Evolutionary conservation across 1,140 invertebrate genomes (phyloP).

Genomic region (Octopus bimaculoides): DNA sequence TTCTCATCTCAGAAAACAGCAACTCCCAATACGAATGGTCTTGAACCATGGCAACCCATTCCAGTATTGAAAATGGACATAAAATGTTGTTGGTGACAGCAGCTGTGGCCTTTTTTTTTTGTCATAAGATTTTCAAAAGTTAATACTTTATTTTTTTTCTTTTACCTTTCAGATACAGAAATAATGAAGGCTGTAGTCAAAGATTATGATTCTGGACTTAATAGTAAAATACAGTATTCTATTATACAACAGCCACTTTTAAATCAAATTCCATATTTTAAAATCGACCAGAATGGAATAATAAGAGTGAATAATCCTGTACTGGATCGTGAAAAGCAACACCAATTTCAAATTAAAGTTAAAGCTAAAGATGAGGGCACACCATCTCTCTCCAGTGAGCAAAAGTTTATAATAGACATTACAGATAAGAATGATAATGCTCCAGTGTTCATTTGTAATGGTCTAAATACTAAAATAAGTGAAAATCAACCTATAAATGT

Average conservation of each 20-base stretch:
- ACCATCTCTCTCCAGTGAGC: slow-evolving; percentile 65
- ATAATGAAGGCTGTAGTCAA: slow-evolving; percentile 91
- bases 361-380: slow-evolving; percentile 47
- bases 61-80: no score
- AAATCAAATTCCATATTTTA: background rate
- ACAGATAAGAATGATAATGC: slow-evolving; percentile 53
- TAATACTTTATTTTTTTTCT: slow-evolving; percentile 6
- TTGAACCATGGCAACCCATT: no score
- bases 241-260: slow-evolving; percentile 19
- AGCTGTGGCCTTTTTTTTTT: no score
- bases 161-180: slow-evolving; percentile 67
- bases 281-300: background rate
- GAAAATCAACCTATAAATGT: background rate
- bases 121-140: background rate
- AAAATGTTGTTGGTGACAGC: no score
- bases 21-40: no score
- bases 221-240: slow-evolving; percentile 39
- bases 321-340: slow-evolving; percentile 38
- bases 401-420: slow-evolving; percentile 66
- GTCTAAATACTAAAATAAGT: background rate
- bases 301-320: slow-evolving; percentile 36
- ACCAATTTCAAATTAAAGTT: slow-evolving; percentile 48
- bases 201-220: slow-evolving; percentile 61
- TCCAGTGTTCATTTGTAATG: slow-evolving; percentile 68
- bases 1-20: no score